A percentile compares a stretch with the other conserved stretches of the same genome.
Conservation (phyloP, 2,113 vertebrate species). For the Podocnemis expansa region DNA sequence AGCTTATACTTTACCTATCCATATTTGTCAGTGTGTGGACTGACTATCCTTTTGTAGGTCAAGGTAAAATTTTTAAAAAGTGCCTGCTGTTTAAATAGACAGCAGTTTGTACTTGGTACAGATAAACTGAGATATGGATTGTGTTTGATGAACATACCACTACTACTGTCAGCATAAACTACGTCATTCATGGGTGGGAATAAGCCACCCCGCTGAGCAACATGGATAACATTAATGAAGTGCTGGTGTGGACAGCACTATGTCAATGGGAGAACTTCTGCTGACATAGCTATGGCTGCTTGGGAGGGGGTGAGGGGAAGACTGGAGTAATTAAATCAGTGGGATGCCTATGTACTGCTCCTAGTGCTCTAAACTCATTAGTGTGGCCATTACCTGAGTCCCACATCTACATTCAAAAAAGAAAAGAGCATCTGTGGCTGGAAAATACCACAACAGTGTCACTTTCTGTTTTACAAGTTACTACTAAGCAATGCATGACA, state of each 20-base stretch:
- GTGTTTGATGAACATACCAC: background rate
- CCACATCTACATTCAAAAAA: slow-evolving; percentile 12
- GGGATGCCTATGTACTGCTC: background rate
- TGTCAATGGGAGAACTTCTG: background rate
- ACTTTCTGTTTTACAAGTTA: slow-evolving; percentile 43
- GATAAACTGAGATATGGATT: background rate
- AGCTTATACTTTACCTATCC: background rate
- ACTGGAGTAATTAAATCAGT: too few relatives aligned
- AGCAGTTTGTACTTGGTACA: background rate
- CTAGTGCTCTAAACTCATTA: too few relatives aligned
- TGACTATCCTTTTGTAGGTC: background rate
- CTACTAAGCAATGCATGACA: slow-evolving; percentile 49
- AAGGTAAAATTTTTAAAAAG: background rate
- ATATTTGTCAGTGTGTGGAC: background rate
- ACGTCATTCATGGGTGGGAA: background rate
- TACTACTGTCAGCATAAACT: background rate
- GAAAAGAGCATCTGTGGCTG: background rate
- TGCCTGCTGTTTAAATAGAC: too few relatives aligned
- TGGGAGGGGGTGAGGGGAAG: background rate
- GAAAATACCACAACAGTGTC: slow-evolving; percentile 26
- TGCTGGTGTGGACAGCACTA: too few relatives aligned
- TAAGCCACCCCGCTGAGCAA: background rate
- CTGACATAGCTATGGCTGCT: background rate
- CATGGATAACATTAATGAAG: background rate
- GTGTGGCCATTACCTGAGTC: background rate